phyloP scores from a whole-genome alignment of 92 coral and sea anemone species.

The Zoanthus gigantus region DNA sequence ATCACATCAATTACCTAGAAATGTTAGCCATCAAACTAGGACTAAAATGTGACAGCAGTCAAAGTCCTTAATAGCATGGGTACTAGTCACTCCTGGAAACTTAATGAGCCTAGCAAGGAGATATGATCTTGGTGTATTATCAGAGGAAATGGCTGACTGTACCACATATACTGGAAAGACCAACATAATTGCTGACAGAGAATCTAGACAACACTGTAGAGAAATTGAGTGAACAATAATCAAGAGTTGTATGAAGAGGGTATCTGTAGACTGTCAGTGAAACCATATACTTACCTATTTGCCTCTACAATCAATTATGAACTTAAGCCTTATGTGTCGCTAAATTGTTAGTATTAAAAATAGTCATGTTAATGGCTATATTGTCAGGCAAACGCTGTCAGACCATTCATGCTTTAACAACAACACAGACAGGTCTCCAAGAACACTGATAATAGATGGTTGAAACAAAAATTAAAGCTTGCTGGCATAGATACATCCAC shows the following conservation, averaged over 20 bases:
- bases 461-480: slow-evolving; percentile 23
- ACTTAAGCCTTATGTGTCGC: too few species aligned
- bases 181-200: too few species aligned
- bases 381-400: not conserved
- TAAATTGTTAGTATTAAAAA: not conserved
- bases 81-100: slow-evolving; percentile 48
- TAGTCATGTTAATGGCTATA: not conserved
- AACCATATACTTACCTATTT: too few species aligned
- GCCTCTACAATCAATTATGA: too few species aligned
- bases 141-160: slow-evolving; percentile 28
- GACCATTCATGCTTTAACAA: slow-evolving; percentile 3
- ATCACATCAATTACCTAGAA: too few species aligned
- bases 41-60: slow-evolving; percentile 47
- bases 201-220: too few species aligned
- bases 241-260: too few species aligned
- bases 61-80: slow-evolving; percentile 56
- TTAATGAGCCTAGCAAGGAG: slow-evolving; percentile 45
- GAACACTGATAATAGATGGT: slow-evolving; percentile 53
- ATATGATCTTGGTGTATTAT: slow-evolving; percentile 54
- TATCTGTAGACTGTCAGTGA: too few species aligned
- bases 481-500: not conserved
- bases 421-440: slow-evolving; percentile 50
- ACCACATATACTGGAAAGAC: slow-evolving; percentile 55
- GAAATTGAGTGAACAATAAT: too few species aligned
- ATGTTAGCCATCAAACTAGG: too few species aligned